phyloP scores from a whole-genome alignment of 2,888 invertebrate species.

The Lepidonotus clava region DNA sequence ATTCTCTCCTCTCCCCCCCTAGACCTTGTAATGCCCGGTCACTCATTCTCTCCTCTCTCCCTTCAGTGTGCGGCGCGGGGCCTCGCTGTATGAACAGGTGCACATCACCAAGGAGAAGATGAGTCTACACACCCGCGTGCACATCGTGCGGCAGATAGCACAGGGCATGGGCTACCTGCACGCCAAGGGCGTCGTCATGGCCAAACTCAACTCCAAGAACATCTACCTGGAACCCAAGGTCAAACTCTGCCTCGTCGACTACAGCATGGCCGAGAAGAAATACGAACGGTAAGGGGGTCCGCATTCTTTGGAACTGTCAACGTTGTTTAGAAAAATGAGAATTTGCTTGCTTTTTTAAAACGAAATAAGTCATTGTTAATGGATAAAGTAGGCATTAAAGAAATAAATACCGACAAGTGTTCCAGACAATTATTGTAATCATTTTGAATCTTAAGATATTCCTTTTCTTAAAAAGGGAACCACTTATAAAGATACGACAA shows the following conservation, averaged over 20 bases:
- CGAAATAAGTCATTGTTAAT: no score
- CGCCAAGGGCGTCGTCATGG: slow-evolving; percentile 81
- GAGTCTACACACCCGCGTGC: slow-evolving; percentile 75
- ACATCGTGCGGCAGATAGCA: slow-evolving; percentile 78
- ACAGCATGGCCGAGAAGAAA: slow-evolving; percentile 74
- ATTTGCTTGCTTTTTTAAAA: no score
- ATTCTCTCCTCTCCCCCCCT: no score
- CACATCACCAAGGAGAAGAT: slow-evolving; percentile 75
- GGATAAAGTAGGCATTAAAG: no score
- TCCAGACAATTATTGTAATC: no score
- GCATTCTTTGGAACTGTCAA: no score
- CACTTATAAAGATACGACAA: no score
- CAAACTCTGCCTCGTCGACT: slow-evolving; percentile 81
- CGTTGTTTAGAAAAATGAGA: no score
- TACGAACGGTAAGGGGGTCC: slow-evolving; percentile 73
- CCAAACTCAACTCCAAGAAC: slow-evolving; percentile 80
- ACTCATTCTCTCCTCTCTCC: background rate
- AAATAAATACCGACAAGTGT: no score
- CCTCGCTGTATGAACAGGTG: slow-evolving; percentile 78
- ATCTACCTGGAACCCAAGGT: slow-evolving; percentile 81
- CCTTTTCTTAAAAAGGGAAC: no score
- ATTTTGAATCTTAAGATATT: no score
- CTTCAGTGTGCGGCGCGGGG: slow-evolving; percentile 77
- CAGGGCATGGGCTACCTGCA: slow-evolving; percentile 82
- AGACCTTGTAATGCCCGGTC: no score